Evolutionary conservation across 2,113 vertebrate genomes (phyloP).

Genomic region (Pterocles burchelli): DNA sequence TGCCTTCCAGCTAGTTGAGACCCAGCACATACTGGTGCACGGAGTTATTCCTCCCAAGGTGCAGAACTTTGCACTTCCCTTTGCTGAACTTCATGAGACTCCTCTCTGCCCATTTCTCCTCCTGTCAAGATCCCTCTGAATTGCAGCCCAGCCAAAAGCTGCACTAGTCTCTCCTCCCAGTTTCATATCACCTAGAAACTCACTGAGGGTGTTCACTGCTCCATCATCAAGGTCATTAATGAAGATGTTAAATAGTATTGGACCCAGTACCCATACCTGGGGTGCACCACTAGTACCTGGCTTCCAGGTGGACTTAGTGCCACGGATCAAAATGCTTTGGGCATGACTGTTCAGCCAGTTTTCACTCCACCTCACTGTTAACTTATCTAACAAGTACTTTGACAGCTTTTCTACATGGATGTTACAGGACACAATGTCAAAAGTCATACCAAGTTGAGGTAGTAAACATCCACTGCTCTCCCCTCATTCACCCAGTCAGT

Average conservation of each 20-base stretch:
- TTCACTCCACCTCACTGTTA: neutral
- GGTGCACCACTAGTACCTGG: neutral
- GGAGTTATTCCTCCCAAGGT: neutral
- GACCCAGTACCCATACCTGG: neutral
- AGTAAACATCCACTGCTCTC: neutral
- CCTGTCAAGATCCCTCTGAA: neutral
- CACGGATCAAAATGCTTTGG: neutral
- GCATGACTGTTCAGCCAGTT: neutral
- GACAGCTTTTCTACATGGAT: neutral
- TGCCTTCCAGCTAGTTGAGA: neutral
- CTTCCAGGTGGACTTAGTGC: neutral
- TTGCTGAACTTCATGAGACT: neutral
- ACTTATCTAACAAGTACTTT: neutral
- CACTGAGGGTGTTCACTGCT: neutral
- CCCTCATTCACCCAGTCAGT: neutral
- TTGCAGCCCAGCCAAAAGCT: neutral
- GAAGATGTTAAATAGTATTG: neutral
- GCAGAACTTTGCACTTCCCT: neutral
- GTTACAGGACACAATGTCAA: neutral
- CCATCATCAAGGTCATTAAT: neutral
- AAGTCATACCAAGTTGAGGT: neutral
- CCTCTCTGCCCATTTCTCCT: neutral
- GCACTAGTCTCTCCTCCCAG: neutral
- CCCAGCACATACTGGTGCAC: neutral
- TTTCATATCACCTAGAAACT: neutral